Base-by-base conservation (phyloP, 1,140 invertebrate species). In the Pomacea maculata region DNA sequence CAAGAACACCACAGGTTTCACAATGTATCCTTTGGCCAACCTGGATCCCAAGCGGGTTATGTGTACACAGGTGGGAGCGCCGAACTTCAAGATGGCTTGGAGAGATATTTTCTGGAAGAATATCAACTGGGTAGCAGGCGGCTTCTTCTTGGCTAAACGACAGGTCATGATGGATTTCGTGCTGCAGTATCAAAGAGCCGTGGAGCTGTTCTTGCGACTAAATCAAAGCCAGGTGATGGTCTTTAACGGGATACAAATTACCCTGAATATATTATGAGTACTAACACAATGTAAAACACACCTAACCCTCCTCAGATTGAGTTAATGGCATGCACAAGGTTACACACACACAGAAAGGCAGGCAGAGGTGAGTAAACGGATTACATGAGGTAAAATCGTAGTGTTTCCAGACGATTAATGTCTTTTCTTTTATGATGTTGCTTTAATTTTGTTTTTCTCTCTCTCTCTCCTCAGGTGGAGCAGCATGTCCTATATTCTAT, bases 401-500 rank as follows among this genome's bases (percentile, higher is more conserved):
- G n/a, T n/a, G n/a, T n/a, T 81, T 82, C 5, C 82, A 81, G 21
- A 63, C 84, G 21, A 25, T 83, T 54, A 68, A 84, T 14, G 85
- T 79, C 25, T 55, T 68, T 57, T 64, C 70, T 52, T 29, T 79
- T 3, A 45, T 80, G 15, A 70, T 85, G 52, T 15, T 70, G 14
- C 54, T 77, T 6, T 81, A 82, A 81, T 74, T 80, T 72, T 63
- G n/a, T 63, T 11, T 75, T 25, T 85, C 81, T 76, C 63, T 78
- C 79, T 52, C 34, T n/a, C 63, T 82, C 34, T 80, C 85, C 0
- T 63, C 78, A 34, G 80, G 84, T 87, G 9, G 87, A 88, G 25
- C 86, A 88, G 61, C 86, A 88, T 64, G 77, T 86, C 4, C 67
- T 87, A 14, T 84, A 83, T 70, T 73, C 82, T 34, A 82, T 86